phyloP scores from a whole-genome alignment of 2,888 invertebrate genomes.

The Polyommatus icarus region DNA sequence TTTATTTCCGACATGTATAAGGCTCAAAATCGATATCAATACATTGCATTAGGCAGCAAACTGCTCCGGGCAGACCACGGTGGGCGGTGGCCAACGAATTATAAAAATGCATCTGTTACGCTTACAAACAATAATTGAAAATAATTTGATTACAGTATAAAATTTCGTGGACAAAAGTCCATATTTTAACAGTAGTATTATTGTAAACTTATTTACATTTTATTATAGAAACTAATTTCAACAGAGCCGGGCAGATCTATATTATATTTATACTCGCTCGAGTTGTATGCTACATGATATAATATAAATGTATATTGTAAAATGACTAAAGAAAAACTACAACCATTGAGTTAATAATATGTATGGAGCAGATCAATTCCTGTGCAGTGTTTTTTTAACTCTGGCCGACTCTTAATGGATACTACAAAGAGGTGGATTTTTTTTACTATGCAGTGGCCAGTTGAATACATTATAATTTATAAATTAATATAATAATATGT shows the following conservation, averaged over 20 bases:
- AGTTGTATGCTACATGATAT: slow-evolving; percentile 13
- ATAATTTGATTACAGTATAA: slow-evolving; percentile 25
- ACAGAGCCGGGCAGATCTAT: slow-evolving; percentile 26
- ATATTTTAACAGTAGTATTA: not conserved
- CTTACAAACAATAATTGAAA: slow-evolving; percentile 7
- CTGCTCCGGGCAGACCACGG: not conserved
- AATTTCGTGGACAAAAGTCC: slow-evolving; percentile 18
- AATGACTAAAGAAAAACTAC: slow-evolving; percentile 16
- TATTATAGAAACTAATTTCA: not conserved
- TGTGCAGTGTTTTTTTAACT: not conserved
- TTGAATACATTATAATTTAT: too few species aligned
- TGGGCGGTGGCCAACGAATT: not conserved
- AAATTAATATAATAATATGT: too few species aligned
- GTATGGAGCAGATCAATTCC: slow-evolving; percentile 6
- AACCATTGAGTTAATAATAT: slow-evolving; percentile 8
- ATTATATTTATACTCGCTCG: slow-evolving; percentile 13
- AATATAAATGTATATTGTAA: slow-evolving; percentile 2
- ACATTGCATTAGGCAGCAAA: slow-evolving; percentile 2
- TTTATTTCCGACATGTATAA: slow-evolving; percentile 29
- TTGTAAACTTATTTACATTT: slow-evolving; percentile 16
- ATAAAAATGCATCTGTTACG: slow-evolving; percentile 23
- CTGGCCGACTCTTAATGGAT: not conserved
- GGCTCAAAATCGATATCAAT: slow-evolving; percentile 30
- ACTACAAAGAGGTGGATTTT: not conserved
- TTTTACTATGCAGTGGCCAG: not conserved